Evolutionary conservation across 1,140 invertebrate species (phyloP).

Genomic region (Drosophila truncata): DNA sequence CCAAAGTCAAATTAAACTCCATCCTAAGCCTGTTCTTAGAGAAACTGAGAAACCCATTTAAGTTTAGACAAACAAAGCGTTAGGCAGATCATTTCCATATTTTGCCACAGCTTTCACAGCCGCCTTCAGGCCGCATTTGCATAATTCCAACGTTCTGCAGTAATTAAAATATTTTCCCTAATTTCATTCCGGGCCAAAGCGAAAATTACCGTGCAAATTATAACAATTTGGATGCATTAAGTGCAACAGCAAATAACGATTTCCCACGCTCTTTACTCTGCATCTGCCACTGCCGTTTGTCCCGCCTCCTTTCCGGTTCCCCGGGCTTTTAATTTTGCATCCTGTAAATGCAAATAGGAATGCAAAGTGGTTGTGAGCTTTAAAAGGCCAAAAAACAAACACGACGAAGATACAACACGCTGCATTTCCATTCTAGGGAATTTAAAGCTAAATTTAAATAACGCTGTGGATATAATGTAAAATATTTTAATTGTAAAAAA

Average conservation of each 20-base stretch:
- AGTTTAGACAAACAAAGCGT: slow-evolving; percentile 28
- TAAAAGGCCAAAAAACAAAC: slow-evolving; percentile 31
- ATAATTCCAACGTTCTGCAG: slow-evolving; percentile 28
- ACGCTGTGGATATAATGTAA: neutral
- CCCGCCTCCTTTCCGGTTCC: neutral
- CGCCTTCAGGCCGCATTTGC: slow-evolving; percentile 28
- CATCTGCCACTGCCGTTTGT: neutral
- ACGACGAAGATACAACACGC: slow-evolving; percentile 14
- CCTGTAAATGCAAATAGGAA: slow-evolving; percentile 49
- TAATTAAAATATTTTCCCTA: slow-evolving; percentile 73
- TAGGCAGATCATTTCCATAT: slow-evolving; percentile 23
- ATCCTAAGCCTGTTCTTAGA: slow-evolving; percentile 7
- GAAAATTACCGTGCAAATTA: slow-evolving; percentile 62
- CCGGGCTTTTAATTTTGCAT: slow-evolving; percentile 15
- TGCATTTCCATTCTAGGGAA: slow-evolving; percentile 6
- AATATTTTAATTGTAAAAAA: neutral
- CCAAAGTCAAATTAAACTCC: slow-evolving; percentile 29
- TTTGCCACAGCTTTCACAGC: slow-evolving; percentile 17
- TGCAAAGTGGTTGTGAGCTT: slow-evolving; percentile 36
- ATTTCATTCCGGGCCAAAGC: slow-evolving; percentile 44
- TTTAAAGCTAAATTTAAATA: neutral
- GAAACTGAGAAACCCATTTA: slow-evolving; percentile 3
- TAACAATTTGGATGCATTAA: slow-evolving; percentile 61
- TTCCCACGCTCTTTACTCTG: neutral
- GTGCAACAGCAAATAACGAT: slow-evolving; percentile 42